phyloP scores from a whole-genome alignment of 1,140 invertebrate species.

The Prorops nasuta region DNA sequence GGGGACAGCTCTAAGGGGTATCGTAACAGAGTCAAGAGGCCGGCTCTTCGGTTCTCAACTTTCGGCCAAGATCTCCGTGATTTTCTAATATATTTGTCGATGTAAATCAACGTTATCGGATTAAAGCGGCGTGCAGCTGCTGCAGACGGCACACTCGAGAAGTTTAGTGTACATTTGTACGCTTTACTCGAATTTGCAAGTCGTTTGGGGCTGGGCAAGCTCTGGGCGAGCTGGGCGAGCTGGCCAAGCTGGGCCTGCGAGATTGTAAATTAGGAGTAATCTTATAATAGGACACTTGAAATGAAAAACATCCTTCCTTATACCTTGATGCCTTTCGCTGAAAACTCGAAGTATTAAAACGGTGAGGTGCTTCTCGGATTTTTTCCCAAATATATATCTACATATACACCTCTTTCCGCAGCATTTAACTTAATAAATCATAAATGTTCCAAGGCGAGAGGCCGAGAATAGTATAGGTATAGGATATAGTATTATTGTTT shows the following conservation, averaged over 20 bases:
- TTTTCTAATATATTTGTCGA: neutral
- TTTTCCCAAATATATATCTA: no score
- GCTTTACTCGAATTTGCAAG: neutral
- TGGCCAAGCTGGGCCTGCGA: neutral
- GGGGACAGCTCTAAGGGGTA: no score
- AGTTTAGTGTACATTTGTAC: neutral
- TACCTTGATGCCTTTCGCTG: no score
- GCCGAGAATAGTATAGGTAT: no score
- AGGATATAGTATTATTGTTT: no score
- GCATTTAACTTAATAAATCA: no score
- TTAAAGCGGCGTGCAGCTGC: neutral
- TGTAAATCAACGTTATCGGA: neutral
- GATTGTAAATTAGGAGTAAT: slow-evolving; percentile 4
- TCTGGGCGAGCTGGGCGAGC: neutral
- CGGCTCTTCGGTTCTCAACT: neutral
- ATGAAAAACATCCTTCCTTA: slow-evolving; percentile 2
- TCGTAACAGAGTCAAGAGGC: no score
- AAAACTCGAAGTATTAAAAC: no score
- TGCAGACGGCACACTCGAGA: neutral
- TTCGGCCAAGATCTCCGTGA: neutral
- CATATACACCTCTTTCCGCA: no score
- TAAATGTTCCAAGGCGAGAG: no score
- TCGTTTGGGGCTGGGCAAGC: no score
- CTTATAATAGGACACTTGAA: neutral
- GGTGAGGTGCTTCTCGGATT: no score